These are phyloP conservation scores for Triplophysa yarkandensis DNA, from an alignment of 2,797 vertebrate genomes.

Conservation along the genomic window DNA sequence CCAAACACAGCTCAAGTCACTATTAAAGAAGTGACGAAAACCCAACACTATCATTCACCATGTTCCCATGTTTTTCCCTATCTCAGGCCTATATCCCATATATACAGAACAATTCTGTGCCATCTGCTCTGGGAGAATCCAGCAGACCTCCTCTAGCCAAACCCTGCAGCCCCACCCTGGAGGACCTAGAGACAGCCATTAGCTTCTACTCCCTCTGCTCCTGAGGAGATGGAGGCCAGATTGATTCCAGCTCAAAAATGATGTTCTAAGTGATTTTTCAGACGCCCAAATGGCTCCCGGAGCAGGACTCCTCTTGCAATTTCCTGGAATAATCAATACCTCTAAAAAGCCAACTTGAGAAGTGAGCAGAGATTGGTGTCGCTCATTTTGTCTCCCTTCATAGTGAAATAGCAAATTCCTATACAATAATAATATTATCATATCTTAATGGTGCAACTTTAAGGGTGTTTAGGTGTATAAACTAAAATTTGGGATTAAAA, in stretches of 20 bases:
- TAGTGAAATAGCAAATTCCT: conserved; percentile 25
- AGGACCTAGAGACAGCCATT: conserved; percentile 69
- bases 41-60: conserved; percentile 8
- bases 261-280: conserved; percentile 83
- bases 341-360: conserved; percentile 74
- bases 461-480: neutral
- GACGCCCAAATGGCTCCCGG: conserved; percentile 83
- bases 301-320: conserved; percentile 79
- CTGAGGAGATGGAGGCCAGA: conserved; percentile 68
- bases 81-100: neutral
- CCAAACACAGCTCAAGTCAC: neutral
- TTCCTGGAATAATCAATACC: conserved; percentile 86
- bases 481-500: neutral
- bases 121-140: conserved; percentile 49
- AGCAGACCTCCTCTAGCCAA: conserved; percentile 26
- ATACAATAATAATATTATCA: conserved; percentile 26
- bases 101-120: conserved; percentile 25
- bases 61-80: neutral
- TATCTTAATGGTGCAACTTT: conserved; percentile 19
- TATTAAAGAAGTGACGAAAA: conserved; percentile 3
- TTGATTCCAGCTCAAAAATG: conserved; percentile 79
- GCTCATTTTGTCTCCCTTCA: conserved; percentile 10
- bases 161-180: conserved; percentile 46
- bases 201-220: conserved; percentile 68
- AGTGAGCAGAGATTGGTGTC: conserved; percentile 45